Conservation (phyloP, 30 jellyfish, hydroid and myxozoan genomes). For the Hydra vulgaris region DNA sequence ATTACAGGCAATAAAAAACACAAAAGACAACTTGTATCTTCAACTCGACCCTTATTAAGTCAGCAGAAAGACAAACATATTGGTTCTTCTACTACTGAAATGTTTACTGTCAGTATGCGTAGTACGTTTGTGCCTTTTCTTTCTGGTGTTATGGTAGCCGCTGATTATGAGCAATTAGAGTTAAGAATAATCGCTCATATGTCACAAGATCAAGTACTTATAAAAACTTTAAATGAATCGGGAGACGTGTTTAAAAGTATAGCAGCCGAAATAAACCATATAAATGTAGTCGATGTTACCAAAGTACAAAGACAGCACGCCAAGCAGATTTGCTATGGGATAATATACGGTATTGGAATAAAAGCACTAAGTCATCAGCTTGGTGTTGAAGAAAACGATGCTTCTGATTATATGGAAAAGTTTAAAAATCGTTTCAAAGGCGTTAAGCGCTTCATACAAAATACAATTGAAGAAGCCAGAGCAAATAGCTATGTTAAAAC, state of each 20-base stretch:
- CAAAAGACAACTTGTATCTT: not conserved
- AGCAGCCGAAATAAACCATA: constrained; percentile 74
- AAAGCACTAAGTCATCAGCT: constrained; percentile 70
- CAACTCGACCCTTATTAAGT: not conserved
- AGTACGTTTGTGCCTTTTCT: constrained; percentile 65
- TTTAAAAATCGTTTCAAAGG: constrained; percentile 52
- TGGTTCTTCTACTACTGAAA: constrained; percentile 4
- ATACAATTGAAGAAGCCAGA: constrained; percentile 49
- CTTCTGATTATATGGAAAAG: constrained; percentile 48
- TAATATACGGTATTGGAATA: constrained; percentile 85
- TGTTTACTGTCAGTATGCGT: constrained; percentile 60
- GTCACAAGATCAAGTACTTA: constrained; percentile 45
- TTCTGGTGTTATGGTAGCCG: constrained; percentile 52
- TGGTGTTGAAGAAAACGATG: constrained; percentile 48
- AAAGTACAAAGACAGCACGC: constrained; percentile 71
- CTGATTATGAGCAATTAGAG: constrained; percentile 88
- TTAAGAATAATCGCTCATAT: constrained; percentile 75
- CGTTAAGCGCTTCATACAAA: constrained; percentile 30
- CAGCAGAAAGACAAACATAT: not conserved
- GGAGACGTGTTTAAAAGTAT: constrained; percentile 81
- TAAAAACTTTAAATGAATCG: constrained; percentile 32
- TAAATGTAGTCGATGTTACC: constrained; percentile 44
- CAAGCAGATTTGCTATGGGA: constrained; percentile 83
- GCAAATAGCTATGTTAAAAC: constrained; percentile 63
- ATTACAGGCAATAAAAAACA: not conserved